Conservation (phyloP, 1,140 invertebrate species). For the Melanaphis sacchari region DNA sequence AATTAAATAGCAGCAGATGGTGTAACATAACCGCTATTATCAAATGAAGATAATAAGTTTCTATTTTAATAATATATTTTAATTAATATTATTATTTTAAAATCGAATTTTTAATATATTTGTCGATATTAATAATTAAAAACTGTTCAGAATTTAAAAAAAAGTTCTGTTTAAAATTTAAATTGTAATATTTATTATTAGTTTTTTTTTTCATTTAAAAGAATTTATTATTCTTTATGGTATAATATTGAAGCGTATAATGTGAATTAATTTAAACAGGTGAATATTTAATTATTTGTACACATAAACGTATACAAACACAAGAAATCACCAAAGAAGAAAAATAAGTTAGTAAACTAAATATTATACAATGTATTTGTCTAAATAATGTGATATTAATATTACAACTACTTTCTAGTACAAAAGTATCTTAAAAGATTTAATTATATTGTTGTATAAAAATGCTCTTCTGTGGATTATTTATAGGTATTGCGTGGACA, state of each 20-base stretch:
- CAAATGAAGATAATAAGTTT: neutral
- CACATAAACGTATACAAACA: neutral
- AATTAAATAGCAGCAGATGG: neutral
- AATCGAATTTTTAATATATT: neutral
- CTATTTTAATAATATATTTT: neutral
- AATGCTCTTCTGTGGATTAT: neutral
- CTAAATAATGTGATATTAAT: neutral
- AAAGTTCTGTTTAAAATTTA: neutral
- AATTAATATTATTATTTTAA: slow-evolving; percentile 13
- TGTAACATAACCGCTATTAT: neutral
- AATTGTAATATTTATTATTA: neutral
- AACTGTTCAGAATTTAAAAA: neutral
- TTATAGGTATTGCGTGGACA: neutral
- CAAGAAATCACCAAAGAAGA: neutral
- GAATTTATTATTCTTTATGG: neutral
- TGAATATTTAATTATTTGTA: neutral
- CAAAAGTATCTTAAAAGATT: neutral
- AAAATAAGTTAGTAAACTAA: no score
- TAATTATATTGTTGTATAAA: neutral
- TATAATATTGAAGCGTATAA: neutral
- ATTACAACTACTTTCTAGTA: neutral
- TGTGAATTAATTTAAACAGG: neutral
- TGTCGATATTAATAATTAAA: neutral
- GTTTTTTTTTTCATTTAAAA: neutral
- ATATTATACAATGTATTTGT: neutral